Evolutionary conservation across 37 sponge, comb jelly and placozoan genomes (phyloP).

Genomic region (Ephydatia muelleri): DNA sequence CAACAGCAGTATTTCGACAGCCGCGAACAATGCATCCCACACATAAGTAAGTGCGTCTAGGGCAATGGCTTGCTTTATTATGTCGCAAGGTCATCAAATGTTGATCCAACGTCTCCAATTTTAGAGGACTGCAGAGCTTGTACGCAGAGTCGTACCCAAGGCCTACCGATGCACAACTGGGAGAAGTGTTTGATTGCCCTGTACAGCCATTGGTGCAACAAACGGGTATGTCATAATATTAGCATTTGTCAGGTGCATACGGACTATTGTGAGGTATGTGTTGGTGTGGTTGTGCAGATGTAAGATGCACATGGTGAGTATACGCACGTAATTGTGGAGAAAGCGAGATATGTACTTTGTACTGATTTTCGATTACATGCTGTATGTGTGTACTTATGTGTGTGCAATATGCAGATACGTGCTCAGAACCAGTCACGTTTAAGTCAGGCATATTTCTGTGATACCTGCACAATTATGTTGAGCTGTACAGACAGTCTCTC

Average conservation of each 20-base stretch:
- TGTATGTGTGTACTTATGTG: background rate
- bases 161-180: conserved; percentile 12
- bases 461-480: background rate
- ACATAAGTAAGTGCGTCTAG: background rate
- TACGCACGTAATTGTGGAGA: no score
- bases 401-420: background rate
- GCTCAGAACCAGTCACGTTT: no score
- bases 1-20: background rate
- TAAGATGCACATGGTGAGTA: no score
- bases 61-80: no score
- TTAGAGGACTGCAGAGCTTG: conserved; percentile 19
- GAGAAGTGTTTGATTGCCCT: conserved; percentile 27
- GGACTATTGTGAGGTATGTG: no score
- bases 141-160: conserved; percentile 19
- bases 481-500: background rate
- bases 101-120: background rate
- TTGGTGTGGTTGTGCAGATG: no score
- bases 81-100: background rate
- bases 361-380: no score
- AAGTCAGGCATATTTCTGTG: no score
- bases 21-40: background rate
- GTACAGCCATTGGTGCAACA: conserved; percentile 5
- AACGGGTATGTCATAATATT: background rate
- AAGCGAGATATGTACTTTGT: no score
- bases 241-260: no score